These are phyloP conservation scores for Aphrophora alni DNA, from an alignment of 2,888 invertebrate genomes.

Conservation along the genomic window DNA sequence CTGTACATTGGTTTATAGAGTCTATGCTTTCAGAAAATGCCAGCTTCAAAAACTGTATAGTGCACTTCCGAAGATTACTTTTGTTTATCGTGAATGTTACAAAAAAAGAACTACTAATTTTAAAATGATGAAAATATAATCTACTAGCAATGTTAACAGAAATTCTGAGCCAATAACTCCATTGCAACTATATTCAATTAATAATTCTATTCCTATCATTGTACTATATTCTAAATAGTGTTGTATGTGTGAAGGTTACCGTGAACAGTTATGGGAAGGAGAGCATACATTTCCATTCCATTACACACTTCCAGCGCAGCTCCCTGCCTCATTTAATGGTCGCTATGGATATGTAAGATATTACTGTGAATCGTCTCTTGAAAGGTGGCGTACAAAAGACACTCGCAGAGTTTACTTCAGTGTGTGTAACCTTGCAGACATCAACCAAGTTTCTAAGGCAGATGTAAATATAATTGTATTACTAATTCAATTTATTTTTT, in stretches of 20 bases:
- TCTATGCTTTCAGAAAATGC: too few relatives aligned
- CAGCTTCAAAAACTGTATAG: too few relatives aligned
- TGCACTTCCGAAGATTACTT: too few relatives aligned
- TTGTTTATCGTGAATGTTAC: too few relatives aligned
- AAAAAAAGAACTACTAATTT: too few relatives aligned
- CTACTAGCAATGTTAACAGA: too few relatives aligned
- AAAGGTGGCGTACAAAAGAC: slow-evolving; percentile 50
- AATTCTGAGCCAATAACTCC: too few relatives aligned
- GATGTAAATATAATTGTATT: slow-evolving; percentile 46
- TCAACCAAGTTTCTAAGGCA: slow-evolving; percentile 53
- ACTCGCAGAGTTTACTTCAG: slow-evolving; percentile 50
- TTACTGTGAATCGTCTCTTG: slow-evolving; percentile 53
- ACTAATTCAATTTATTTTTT: neutral
- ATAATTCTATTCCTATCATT: too few relatives aligned
- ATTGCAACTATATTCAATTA: too few relatives aligned
- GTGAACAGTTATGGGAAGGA: slow-evolving; percentile 52
- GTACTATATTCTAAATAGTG: too few relatives aligned
- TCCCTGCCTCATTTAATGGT: slow-evolving; percentile 52
- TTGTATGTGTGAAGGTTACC: slow-evolving; percentile 47
- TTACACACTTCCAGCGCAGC: slow-evolving; percentile 51
- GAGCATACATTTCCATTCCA: slow-evolving; percentile 51
- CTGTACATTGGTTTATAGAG: too few relatives aligned
- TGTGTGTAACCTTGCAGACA: slow-evolving; percentile 51
- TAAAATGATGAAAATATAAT: too few relatives aligned
- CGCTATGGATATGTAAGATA: slow-evolving; percentile 53